These are phyloP conservation scores for Dolichallabes microphthalmus DNA, from an alignment of 2,113 vertebrate genomes.

Conservation along the genomic window DNA sequence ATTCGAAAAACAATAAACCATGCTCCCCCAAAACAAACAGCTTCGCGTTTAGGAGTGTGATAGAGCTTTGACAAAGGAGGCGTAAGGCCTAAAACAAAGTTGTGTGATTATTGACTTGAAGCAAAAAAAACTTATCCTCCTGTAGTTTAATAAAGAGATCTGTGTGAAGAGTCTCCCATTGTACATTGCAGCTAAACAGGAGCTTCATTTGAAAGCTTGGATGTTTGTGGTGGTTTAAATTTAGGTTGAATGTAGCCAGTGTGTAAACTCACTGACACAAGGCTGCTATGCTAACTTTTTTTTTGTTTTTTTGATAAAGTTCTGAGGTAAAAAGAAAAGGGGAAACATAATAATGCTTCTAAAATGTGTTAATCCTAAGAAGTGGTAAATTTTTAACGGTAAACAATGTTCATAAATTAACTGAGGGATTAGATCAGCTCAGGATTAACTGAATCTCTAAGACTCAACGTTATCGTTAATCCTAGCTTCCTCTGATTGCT, in stretches of 20 bases:
- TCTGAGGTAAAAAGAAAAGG: neutral
- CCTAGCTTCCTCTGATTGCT: neutral
- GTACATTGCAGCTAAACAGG: neutral
- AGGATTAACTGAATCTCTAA: neutral
- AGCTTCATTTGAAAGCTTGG: neutral
- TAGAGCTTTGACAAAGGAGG: neutral
- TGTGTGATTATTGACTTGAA: neutral
- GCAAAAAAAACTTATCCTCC: too few species aligned
- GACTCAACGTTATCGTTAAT: neutral
- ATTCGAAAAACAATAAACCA: conserved; percentile 3
- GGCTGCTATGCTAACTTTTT: neutral
- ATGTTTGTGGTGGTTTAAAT: neutral
- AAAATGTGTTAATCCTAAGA: neutral
- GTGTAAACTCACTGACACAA: neutral
- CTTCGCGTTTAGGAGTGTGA: neutral
- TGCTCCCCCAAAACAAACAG: neutral
- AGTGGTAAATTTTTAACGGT: neutral
- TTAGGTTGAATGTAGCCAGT: neutral
- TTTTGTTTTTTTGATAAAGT: neutral
- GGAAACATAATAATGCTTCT: neutral
- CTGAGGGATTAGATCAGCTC: conserved; percentile 2
- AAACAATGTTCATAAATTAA: conserved; percentile 4
- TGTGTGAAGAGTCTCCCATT: neutral
- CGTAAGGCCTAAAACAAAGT: neutral
- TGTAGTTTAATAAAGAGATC: neutral